phyloP scores from a whole-genome alignment of 2,113 vertebrate species.

The Carassius gibelio region DNA sequence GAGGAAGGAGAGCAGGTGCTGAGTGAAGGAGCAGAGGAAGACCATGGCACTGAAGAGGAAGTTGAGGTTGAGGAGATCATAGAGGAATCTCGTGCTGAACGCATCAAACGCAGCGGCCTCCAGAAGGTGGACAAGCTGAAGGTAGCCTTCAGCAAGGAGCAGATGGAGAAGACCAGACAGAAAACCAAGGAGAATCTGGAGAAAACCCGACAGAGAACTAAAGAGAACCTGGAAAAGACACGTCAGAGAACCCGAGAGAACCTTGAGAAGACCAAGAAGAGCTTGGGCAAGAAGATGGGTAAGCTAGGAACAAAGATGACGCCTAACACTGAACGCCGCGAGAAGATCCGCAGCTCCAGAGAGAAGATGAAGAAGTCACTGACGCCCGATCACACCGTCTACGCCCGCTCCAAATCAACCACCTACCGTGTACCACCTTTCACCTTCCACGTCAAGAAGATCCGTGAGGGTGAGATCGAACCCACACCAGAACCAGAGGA shows the following conservation, averaged over 20 bases:
- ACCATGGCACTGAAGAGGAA: constrained; percentile 88
- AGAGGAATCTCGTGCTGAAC: constrained; percentile 90
- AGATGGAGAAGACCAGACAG: constrained; percentile 88
- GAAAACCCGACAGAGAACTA: constrained; percentile 90
- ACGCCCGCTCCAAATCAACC: constrained; percentile 87
- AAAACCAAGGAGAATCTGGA: constrained; percentile 94
- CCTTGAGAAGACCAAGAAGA: constrained; percentile 93
- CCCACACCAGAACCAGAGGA: constrained; percentile 74
- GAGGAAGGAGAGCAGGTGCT: constrained; percentile 75
- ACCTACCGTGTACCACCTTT: constrained; percentile 98
- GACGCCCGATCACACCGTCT: constrained; percentile 85
- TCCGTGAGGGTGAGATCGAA: constrained; percentile 88
- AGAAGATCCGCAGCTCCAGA: constrained; percentile 88
- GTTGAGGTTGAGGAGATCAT: constrained; percentile 95
- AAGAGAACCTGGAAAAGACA: constrained; percentile 94
- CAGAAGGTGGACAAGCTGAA: constrained; percentile 93
- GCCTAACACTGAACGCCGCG: constrained; percentile 85
- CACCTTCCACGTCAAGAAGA: constrained; percentile 98
- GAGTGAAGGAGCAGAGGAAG: constrained; percentile 55
- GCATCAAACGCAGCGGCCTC: constrained; percentile 89
- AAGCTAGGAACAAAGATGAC: constrained; percentile 93
- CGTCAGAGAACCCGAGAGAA: constrained; percentile 90
- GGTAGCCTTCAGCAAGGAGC: constrained; percentile 95
- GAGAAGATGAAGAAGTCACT: constrained; percentile 95
- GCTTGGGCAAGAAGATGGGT: constrained; percentile 91